A percentile compares a stretch with the other conserved stretches of the same genome.
Conservation (phyloP, 2,888 invertebrate species). For the Calameuta filiformis region DNA sequence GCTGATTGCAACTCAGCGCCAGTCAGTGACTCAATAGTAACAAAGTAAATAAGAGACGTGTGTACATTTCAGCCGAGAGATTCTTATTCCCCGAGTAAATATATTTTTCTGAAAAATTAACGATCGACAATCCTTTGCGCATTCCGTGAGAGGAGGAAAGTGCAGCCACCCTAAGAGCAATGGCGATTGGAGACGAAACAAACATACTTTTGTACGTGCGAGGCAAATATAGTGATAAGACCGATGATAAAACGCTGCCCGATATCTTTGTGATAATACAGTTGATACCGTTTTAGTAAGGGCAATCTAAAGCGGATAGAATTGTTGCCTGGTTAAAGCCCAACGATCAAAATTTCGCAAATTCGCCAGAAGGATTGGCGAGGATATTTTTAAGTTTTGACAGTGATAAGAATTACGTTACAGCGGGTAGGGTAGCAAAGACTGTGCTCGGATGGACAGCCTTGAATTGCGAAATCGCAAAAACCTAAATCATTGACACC, state of each 20-base stretch:
- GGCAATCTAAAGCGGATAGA: neutral
- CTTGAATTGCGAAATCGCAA: constrained; percentile 7
- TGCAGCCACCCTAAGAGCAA: neutral
- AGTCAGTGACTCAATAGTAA: neutral
- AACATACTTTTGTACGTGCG: constrained; percentile 29
- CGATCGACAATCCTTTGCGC: neutral
- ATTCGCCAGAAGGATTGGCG: constrained; percentile 1
- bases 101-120: no score
- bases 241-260: constrained; percentile 23
- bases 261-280: constrained; percentile 32
- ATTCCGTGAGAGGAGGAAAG: neutral
- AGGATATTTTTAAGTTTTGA: neutral
- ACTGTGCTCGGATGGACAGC: neutral
- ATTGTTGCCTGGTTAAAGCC: neutral
- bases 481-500: neutral
- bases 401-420: neutral
- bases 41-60: neutral
- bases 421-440: neutral
- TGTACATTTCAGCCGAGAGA: no score
- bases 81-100: no score
- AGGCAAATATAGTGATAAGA: constrained; percentile 38
- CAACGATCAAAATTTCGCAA: constrained; percentile 4
- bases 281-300: neutral
- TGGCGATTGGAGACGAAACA: constrained; percentile 38
- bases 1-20: accelerated